A percentile compares a stretch with the other conserved stretches of the same genome.
Conservation (phyloP, 2,888 invertebrate genomes). For the Macaria notata region DNA sequence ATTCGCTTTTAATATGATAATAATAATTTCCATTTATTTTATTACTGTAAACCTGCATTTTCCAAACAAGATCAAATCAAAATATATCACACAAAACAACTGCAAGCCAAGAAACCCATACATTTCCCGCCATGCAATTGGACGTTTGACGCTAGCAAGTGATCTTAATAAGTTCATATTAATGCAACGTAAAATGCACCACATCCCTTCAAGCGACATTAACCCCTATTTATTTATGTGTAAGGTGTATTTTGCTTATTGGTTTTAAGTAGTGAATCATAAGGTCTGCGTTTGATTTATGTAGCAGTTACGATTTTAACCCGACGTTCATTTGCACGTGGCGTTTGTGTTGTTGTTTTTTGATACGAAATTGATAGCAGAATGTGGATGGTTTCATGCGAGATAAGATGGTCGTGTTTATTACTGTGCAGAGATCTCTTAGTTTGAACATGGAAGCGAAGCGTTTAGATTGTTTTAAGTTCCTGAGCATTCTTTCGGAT, state of each 20-base stretch:
- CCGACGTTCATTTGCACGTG: conserved; percentile 57
- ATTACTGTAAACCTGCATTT: too few relatives aligned
- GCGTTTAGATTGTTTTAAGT: too few relatives aligned
- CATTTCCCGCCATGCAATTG: conserved; percentile 37
- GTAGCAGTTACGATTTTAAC: conserved; percentile 51
- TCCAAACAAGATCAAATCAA: conserved; percentile 5
- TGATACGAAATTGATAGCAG: conserved; percentile 21
- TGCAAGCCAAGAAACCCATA: conserved; percentile 25
- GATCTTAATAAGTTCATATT: conserved; percentile 42
- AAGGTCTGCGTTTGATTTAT: conserved; percentile 60
- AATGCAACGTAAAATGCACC: conserved; percentile 22
- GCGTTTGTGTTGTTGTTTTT: conserved; percentile 39
- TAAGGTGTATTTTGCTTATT: conserved; percentile 15
- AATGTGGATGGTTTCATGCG: conserved; percentile 8
- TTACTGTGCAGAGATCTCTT: too few relatives aligned
- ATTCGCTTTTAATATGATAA: too few relatives aligned
- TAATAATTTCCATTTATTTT: too few relatives aligned
- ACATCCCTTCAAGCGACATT: conserved; percentile 16
- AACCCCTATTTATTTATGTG: conserved; percentile 17
- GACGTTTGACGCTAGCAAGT: conserved; percentile 40
- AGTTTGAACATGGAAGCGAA: too few relatives aligned
- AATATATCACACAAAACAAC: conserved; percentile 28
- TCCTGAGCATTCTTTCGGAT: too few relatives aligned
- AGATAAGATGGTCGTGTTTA: conserved; percentile 1
- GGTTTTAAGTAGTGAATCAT: conserved; percentile 49